phyloP scores from a whole-genome alignment of 2,888 invertebrate species.

The Palloptera scutellata region DNA sequence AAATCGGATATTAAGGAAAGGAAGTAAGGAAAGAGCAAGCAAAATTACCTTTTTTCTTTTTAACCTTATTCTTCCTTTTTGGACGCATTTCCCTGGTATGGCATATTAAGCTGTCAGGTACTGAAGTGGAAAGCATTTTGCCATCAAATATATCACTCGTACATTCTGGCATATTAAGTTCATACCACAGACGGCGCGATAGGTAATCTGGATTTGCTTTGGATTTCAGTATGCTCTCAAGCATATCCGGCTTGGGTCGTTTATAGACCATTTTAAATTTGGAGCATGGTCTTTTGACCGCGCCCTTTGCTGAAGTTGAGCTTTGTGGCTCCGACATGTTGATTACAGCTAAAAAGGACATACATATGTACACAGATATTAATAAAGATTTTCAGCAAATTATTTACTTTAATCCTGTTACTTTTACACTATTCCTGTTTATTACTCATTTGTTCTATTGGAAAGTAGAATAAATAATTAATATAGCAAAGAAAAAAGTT shows the following conservation, averaged over 20 bases:
- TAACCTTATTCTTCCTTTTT: constrained; percentile 47
- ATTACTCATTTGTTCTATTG: too few relatives aligned
- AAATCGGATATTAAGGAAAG: not conserved
- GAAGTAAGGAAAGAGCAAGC: too few relatives aligned
- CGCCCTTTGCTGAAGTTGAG: constrained; percentile 36
- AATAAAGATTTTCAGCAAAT: constrained; percentile 26
- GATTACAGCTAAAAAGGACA: constrained; percentile 21
- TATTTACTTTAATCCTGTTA: too few relatives aligned
- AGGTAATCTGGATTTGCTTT: constrained; percentile 61
- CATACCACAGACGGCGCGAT: constrained; percentile 60
- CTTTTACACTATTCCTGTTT: too few relatives aligned
- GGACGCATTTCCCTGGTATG: constrained; percentile 63
- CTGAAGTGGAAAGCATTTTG: constrained; percentile 65
- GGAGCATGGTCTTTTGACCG: constrained; percentile 49
- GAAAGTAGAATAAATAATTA: too few relatives aligned
- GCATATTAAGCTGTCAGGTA: constrained; percentile 70
- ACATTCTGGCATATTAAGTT: constrained; percentile 62
- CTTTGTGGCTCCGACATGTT: constrained; percentile 15
- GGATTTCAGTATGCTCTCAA: constrained; percentile 55
- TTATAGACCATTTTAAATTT: constrained; percentile 55
- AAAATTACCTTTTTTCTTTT: constrained; percentile 50
- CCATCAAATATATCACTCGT: constrained; percentile 58
- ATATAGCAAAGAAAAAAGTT: not conserved
- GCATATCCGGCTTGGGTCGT: constrained; percentile 54
- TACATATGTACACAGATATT: too few relatives aligned